Evolutionary conservation across 1,140 invertebrate genomes (phyloP), one percentile per base, ranked within the genome.

Genomic region (Whitmania pigra): DNA sequence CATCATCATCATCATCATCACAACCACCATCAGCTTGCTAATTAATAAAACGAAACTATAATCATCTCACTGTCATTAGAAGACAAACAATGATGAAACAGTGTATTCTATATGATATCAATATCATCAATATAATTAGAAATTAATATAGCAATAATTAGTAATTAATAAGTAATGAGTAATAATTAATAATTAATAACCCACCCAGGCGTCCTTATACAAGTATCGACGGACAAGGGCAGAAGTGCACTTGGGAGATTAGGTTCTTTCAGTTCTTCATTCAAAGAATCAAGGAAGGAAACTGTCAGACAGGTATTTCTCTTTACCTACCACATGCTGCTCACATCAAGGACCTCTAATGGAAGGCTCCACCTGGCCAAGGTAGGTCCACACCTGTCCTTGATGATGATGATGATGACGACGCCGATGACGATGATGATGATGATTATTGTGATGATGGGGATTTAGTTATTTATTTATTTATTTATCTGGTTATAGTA

Each of bases 281-380:
- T 79, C 78, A 77, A 81, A 78, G 87, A 79, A 86, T 86, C 9
- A 87, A 90, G 78, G 74, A 89, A 89, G 75, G 89, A 90, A 73
- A 83, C 86, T 0, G 81, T 90, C 5, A 84, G 90, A 0, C 90
- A 92, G 78, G 90, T 90, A 60, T 93, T 91, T 79, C 86, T 93
- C 6, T 93, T 93, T 82, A 90, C 90, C 69, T 92, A 92, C 85
- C 90, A 93, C 80, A 84, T 93, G 73, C 87, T 93, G 71, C 82
- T 93, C 20, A 89, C 90, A 0, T 92, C 88, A 25, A 85, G 89
- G 75, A 87, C 89, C n/a, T 86, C 88, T 11, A 90, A 89, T 74
- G 92, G 92, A 18, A 86, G 90, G 73, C 85, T 95, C 15, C 91
- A 93, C 82, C 83, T 93, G 36, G 87, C 92, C 18, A 89, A 90